These are phyloP conservation scores for Diachrysia chrysitis DNA, from an alignment of 2,888 invertebrate genomes.

Conservation along the genomic window DNA sequence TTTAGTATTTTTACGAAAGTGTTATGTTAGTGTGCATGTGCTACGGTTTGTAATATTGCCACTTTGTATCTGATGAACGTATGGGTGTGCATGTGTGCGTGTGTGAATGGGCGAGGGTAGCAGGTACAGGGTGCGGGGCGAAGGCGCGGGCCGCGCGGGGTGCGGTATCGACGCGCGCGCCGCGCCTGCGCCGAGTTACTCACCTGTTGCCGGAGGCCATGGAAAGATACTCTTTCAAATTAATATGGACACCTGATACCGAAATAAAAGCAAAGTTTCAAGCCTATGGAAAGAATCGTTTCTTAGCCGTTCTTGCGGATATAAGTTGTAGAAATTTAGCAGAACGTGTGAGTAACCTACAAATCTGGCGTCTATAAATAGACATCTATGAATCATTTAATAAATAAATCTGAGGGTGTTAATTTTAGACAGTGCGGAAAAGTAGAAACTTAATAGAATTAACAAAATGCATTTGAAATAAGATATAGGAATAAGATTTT, in stretches of 20 bases:
- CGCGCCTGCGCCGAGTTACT: conserved; percentile 82
- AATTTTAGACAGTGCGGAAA: background rate
- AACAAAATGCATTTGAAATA: background rate
- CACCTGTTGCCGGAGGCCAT: conserved; percentile 88
- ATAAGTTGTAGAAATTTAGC: conserved; percentile 10
- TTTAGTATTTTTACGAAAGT: conserved; percentile 46
- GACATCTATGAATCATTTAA: conserved; percentile 1
- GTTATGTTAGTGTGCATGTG: conserved; percentile 53
- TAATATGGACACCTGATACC: conserved; percentile 85
- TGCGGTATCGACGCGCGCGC: conserved; percentile 84
- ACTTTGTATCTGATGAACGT: conserved; percentile 61
- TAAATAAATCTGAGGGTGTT: background rate
- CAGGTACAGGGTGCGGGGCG: conserved; percentile 63
- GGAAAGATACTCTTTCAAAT: conserved; percentile 88
- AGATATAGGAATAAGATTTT: background rate
- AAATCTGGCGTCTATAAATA: conserved; percentile 14
- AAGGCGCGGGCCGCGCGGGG: conserved; percentile 66
- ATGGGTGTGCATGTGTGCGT: conserved; percentile 77
- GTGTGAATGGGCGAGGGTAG: conserved; percentile 83
- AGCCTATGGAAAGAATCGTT: conserved; percentile 55
- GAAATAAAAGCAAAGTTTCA: conserved; percentile 80
- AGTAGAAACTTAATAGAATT: background rate
- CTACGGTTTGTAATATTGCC: conserved; percentile 47
- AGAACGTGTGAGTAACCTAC: conserved; percentile 19
- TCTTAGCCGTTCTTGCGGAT: conserved; percentile 34